Conservation (phyloP, 2,797 vertebrate genomes). For the Gambelia wislizenii region DNA sequence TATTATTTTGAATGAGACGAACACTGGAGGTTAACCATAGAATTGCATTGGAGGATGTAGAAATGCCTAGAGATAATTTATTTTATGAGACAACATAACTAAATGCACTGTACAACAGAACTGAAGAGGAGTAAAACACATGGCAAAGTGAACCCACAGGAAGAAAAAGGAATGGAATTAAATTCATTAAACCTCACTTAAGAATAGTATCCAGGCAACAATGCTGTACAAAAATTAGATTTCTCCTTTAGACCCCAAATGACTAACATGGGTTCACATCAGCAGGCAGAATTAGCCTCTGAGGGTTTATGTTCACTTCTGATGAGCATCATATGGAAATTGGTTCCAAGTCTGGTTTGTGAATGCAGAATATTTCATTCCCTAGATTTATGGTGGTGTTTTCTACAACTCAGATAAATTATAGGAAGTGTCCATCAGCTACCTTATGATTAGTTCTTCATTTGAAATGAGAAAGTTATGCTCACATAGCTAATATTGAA, state of each 20-base stretch:
- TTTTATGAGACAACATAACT: neutral
- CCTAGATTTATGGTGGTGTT: neutral
- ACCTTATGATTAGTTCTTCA: neutral
- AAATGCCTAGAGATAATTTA: no score
- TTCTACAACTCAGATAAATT: neutral
- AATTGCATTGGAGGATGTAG: no score
- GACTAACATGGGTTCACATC: neutral
- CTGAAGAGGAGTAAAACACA: neutral
- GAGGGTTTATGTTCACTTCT: neutral
- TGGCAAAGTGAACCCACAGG: neutral
- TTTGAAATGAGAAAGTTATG: neutral
- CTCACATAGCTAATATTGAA: slow-evolving; percentile 1
- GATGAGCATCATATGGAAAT: neutral
- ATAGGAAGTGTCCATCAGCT: neutral
- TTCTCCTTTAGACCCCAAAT: neutral
- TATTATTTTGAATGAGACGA: no score
- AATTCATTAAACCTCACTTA: neutral
- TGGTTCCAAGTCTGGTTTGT: neutral
- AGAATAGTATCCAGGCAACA: neutral
- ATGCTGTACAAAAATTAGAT: neutral
- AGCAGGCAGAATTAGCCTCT: neutral
- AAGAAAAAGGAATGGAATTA: neutral
- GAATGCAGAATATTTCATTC: neutral
- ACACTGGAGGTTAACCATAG: no score
- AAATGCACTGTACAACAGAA: neutral